Percentiles rank a stretch among this genome's conserved stretches.
Conservation (phyloP, 2,888 invertebrate genomes). For the Sinentomon sp. region DNA sequence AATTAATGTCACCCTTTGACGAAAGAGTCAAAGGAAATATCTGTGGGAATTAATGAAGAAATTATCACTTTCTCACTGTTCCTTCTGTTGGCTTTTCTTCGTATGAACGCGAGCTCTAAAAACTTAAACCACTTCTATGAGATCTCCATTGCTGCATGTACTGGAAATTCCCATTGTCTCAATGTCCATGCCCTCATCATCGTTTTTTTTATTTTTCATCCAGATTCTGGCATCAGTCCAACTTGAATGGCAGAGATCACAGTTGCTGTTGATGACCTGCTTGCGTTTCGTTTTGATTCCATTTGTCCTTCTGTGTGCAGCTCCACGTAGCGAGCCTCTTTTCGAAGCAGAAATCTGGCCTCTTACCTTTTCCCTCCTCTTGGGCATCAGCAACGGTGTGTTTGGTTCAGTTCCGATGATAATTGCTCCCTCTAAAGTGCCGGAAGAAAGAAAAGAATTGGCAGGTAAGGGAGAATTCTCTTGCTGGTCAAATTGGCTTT, state of each 20-base stretch:
- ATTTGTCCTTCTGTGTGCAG: conserved; percentile 48
- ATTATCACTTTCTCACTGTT: no score
- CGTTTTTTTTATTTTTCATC: conserved; percentile 5
- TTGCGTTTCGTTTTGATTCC: conserved; percentile 48
- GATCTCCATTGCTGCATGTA: no score
- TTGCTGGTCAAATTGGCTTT: no score
- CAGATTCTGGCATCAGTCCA: conserved; percentile 49
- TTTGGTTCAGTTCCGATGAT: conserved; percentile 83
- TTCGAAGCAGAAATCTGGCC: conserved; percentile 36
- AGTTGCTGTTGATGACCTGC: conserved; percentile 43
- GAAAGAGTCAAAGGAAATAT: not conserved
- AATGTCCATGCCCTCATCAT: not conserved
- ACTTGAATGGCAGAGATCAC: conserved; percentile 53
- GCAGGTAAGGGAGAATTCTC: conserved; percentile 31
- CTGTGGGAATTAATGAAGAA: no score
- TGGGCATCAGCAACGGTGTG: conserved; percentile 62
- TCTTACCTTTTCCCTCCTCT: conserved; percentile 32
- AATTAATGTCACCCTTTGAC: no score
- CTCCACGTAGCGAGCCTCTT: conserved; percentile 43
- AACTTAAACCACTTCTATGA: no score
- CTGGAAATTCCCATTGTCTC: no score
- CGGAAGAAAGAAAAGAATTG: conserved; percentile 57
- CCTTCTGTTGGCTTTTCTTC: no score
- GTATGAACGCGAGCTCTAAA: no score
- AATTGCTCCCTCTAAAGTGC: conserved; percentile 57